These are phyloP conservation scores for Pelosia muscerda DNA, from an alignment of 2,888 invertebrate genomes.

Conservation along the genomic window DNA sequence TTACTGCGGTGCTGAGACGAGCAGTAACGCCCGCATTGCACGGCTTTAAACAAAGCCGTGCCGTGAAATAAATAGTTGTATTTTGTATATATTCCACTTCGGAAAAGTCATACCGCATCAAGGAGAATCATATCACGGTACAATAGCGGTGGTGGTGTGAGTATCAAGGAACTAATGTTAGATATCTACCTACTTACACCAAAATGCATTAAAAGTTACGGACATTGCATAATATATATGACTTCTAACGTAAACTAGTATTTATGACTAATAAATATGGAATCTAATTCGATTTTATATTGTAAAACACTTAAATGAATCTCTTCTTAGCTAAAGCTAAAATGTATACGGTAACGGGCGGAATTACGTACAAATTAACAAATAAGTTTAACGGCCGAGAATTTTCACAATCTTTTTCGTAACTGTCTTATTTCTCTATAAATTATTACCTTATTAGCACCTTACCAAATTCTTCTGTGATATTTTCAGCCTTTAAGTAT, in stretches of 20 bases:
- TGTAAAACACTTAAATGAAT: slow-evolving; percentile 64
- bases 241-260: slow-evolving; percentile 64
- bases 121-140: slow-evolving; percentile 11
- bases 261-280: slow-evolving; percentile 70
- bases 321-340: slow-evolving; percentile 79
- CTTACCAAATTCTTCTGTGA: slow-evolving; percentile 85
- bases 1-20: slow-evolving; percentile 68
- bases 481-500: slow-evolving; percentile 83
- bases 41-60: slow-evolving; percentile 77
- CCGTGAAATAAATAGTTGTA: slow-evolving; percentile 59
- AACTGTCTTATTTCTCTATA: slow-evolving; percentile 74
- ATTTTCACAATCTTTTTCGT: slow-evolving; percentile 69
- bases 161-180: slow-evolving; percentile 56
- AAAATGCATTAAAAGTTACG: slow-evolving; percentile 64
- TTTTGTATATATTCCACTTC: slow-evolving; percentile 40
- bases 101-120: slow-evolving; percentile 19
- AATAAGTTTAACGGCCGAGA: slow-evolving; percentile 74
- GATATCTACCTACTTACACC: slow-evolving; percentile 59
- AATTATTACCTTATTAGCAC: slow-evolving; percentile 82
- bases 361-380: slow-evolving; percentile 85
- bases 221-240: slow-evolving; percentile 56
- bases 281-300: slow-evolving; percentile 63
- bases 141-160: slow-evolving; percentile 9
- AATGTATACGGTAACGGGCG: slow-evolving; percentile 85
- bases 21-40: slow-evolving; percentile 75